These are phyloP conservation scores for Thelaira solivaga DNA, from an alignment of 2,888 invertebrate species.

Conservation along the genomic window DNA sequence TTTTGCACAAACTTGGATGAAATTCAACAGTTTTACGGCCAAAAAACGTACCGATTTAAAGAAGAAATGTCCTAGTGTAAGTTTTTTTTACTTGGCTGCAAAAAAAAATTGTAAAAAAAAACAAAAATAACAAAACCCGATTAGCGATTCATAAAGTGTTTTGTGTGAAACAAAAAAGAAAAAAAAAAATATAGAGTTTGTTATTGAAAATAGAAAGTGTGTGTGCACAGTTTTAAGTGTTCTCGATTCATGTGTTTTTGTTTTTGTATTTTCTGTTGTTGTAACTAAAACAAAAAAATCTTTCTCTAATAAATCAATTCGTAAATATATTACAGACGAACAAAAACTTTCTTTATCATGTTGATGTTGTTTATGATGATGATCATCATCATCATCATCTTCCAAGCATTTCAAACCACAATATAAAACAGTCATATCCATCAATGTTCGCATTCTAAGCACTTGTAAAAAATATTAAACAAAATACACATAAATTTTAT, in stretches of 20 bases:
- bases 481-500: constrained; percentile 31
- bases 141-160: constrained; percentile 36
- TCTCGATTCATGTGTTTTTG: constrained; percentile 47
- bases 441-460: constrained; percentile 50
- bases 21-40: constrained; percentile 68
- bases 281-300: constrained; percentile 24
- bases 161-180: background rate
- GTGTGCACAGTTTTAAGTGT: constrained; percentile 46
- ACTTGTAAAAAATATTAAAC: constrained; percentile 44
- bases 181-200: background rate
- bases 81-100: constrained; percentile 37
- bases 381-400: constrained; percentile 9
- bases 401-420: constrained; percentile 29
- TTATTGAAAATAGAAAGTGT: constrained; percentile 57
- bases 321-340: constrained; percentile 43
- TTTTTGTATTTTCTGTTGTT: background rate
- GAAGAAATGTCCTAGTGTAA: constrained; percentile 70
- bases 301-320: constrained; percentile 61
- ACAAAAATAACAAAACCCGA: background rate
- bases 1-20: constrained; percentile 66
- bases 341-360: constrained; percentile 54
- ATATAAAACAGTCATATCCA: constrained; percentile 44
- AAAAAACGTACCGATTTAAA: constrained; percentile 70
- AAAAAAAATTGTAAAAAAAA: background rate
- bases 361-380: constrained; percentile 7